Percentiles rank a stretch among this genome's conserved stretches.
phyloP scores from a whole-genome alignment of 2,888 invertebrate genomes.

The Diarsia dahlii region DNA sequence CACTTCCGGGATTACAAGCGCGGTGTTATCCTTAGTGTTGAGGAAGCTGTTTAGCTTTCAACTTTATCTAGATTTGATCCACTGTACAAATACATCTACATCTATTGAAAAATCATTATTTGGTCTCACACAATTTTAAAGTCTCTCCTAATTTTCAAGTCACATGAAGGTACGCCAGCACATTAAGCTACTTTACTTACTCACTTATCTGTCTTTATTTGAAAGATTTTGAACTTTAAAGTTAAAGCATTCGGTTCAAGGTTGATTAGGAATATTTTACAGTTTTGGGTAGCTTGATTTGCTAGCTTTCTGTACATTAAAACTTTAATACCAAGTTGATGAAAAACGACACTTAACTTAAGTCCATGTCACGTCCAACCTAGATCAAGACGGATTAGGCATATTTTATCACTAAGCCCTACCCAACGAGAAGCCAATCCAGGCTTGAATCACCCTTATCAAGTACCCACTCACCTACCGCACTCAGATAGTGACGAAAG shows the following conservation, averaged over 20 bases:
- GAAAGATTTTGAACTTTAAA: too few relatives aligned
- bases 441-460: slow-evolving; percentile 46
- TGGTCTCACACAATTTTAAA: neutral
- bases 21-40: neutral
- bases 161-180: too few relatives aligned
- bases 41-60: neutral
- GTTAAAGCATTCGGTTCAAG: too few relatives aligned
- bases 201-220: too few relatives aligned
- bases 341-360: slow-evolving; percentile 8
- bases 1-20: neutral
- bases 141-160: neutral
- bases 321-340: neutral
- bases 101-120: neutral
- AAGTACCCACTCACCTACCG: slow-evolving; percentile 13
- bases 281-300: too few relatives aligned
- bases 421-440: slow-evolving; percentile 9
- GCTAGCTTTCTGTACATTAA: neutral
- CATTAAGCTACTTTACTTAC: too few relatives aligned
- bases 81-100: neutral
- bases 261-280: too few relatives aligned
- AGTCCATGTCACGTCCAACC: slow-evolving; percentile 19
- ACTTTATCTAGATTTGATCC: neutral
- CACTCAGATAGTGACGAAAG: slow-evolving; percentile 31
- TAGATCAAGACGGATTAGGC: slow-evolving; percentile 23
- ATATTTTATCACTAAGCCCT: slow-evolving; percentile 10